Conservation (phyloP, 2,797 vertebrate species). For the Gambusia yucatana region DNA sequence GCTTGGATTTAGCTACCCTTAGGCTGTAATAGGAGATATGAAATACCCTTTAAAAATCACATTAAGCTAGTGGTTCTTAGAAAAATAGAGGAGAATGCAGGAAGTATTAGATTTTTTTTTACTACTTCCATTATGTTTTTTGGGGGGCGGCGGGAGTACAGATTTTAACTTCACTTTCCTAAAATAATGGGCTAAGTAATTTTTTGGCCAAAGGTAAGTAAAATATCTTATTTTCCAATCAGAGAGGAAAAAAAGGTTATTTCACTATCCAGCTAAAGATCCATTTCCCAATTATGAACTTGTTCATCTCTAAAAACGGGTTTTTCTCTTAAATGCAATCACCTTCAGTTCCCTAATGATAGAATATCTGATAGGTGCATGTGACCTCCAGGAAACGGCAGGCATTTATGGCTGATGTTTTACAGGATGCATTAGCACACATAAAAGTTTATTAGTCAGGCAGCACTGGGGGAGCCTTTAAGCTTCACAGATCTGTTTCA, state of each 20-base stretch:
- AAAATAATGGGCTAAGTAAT: too few species aligned
- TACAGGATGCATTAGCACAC: slow-evolving; percentile 75
- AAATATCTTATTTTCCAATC: background rate
- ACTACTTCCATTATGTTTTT: background rate
- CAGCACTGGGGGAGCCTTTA: slow-evolving; percentile 54
- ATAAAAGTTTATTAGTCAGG: slow-evolving; percentile 76
- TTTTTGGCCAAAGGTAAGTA: too few species aligned
- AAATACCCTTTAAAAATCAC: slow-evolving; percentile 52
- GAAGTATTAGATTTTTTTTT: slow-evolving; percentile 37
- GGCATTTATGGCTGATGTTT: slow-evolving; percentile 66
- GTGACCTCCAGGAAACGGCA: slow-evolving; percentile 63
- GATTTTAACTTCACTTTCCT: background rate
- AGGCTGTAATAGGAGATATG: slow-evolving; percentile 62
- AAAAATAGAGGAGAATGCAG: slow-evolving; percentile 21
- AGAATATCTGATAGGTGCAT: slow-evolving; percentile 50
- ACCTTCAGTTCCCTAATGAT: slow-evolving; percentile 43
- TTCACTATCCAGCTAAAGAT: slow-evolving; percentile 20
- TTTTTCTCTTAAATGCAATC: slow-evolving; percentile 16
- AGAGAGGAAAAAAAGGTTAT: background rate
- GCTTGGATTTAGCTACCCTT: slow-evolving; percentile 64
- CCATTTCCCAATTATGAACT: background rate
- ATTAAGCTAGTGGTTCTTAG: slow-evolving; percentile 53
- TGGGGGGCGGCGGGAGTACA: too few species aligned
- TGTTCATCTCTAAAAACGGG: background rate
- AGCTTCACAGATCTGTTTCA: slow-evolving; percentile 44